Evolutionary conservation across 2,797 vertebrate genomes (phyloP).

Genomic region (Scomberomorus guttatus): DNA sequence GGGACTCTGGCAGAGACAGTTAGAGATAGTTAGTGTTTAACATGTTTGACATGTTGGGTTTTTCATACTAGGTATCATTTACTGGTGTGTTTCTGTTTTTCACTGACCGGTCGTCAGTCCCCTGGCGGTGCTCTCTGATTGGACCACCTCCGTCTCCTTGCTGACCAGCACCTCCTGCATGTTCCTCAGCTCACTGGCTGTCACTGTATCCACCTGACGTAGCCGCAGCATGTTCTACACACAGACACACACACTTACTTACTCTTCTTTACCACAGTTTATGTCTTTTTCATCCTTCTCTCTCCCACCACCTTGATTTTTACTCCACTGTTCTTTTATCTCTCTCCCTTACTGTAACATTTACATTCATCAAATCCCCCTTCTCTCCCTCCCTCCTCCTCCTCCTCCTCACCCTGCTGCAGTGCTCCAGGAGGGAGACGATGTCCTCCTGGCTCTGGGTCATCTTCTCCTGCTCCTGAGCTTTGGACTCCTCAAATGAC

Average conservation of each 20-base stretch:
- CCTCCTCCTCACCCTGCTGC: slow-evolving; percentile 84
- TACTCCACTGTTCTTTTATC: not conserved
- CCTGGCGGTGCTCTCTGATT: slow-evolving; percentile 93
- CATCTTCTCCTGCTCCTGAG: slow-evolving; percentile 87
- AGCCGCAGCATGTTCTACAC: slow-evolving; percentile 91
- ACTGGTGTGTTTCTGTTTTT: slow-evolving; percentile 2
- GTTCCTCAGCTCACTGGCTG: slow-evolving; percentile 92
- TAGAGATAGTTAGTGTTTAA: accelerated
- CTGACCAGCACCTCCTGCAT: slow-evolving; percentile 97
- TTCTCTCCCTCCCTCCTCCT: not conserved
- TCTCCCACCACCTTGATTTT: not conserved
- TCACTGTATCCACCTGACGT: slow-evolving; percentile 92
- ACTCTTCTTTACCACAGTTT: not conserved
- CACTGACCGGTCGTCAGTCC: slow-evolving; percentile 88
- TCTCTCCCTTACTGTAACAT: not conserved
- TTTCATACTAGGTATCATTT: not conserved
- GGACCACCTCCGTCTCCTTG: slow-evolving; percentile 96
- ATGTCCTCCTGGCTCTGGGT: slow-evolving; percentile 87
- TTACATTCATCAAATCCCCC: not conserved
- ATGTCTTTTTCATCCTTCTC: no score
- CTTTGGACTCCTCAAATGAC: slow-evolving; percentile 87
- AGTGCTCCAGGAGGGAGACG: slow-evolving; percentile 90
- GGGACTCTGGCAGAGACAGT: slow-evolving; percentile 86
- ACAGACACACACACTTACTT: slow-evolving; percentile 28
- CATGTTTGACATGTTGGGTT: not conserved